Evolutionary conservation across 1,140 invertebrate species (phyloP).

Genomic region (Batillaria attramentaria): DNA sequence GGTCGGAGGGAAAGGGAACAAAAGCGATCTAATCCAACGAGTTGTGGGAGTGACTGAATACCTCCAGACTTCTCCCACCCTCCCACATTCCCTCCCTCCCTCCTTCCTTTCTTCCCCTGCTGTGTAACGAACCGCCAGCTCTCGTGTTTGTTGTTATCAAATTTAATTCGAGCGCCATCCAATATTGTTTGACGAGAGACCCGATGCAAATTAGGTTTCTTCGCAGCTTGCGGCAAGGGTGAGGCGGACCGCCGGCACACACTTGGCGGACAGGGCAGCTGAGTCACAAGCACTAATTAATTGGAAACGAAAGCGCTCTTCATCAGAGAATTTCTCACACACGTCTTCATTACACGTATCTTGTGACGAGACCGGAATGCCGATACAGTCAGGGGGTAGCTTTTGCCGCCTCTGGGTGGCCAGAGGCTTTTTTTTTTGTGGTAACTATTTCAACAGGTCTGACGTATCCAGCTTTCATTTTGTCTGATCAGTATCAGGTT

Average conservation of each 20-base stretch:
- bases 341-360: slow-evolving; percentile 33
- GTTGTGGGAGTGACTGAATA: too few species aligned
- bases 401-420: too few species aligned
- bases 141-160: slow-evolving; percentile 30
- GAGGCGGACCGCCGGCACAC: too few species aligned
- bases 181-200: slow-evolving; percentile 32
- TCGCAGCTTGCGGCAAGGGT: too few species aligned
- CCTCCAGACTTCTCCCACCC: too few species aligned
- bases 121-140: not conserved
- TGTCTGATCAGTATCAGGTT: too few species aligned
- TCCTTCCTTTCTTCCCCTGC: not conserved
- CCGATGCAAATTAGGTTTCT: slow-evolving; percentile 40
- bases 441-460: too few species aligned
- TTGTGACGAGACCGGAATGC: slow-evolving; percentile 12
- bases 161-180: slow-evolving; percentile 32
- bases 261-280: not conserved
- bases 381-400: not conserved
- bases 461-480: too few species aligned
- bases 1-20: not conserved
- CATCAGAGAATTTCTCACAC: slow-evolving; percentile 29
- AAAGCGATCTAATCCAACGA: slow-evolving; percentile 19
- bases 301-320: slow-evolving; percentile 36
- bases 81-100: slow-evolving; percentile 5
- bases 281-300: slow-evolving; percentile 38
- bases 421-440: too few species aligned